These are phyloP conservation scores for Merluccius polli DNA, from an alignment of 2,797 vertebrate species.

Conservation along the genomic window DNA sequence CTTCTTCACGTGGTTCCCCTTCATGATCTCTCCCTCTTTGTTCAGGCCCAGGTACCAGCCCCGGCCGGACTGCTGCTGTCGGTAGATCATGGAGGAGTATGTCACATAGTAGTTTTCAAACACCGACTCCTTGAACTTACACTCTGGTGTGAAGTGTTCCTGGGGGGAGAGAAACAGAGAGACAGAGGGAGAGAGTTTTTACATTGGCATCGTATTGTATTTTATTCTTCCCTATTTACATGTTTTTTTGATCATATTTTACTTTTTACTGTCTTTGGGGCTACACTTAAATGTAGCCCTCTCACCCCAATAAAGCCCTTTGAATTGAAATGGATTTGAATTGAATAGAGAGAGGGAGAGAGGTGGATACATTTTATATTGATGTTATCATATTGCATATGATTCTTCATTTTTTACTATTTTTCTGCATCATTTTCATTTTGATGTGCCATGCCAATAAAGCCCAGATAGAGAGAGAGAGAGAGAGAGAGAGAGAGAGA, in stretches of 20 bases:
- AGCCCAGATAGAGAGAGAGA: neutral
- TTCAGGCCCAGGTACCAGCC: constrained; percentile 99
- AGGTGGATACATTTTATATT: neutral
- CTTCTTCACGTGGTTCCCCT: constrained; percentile 99
- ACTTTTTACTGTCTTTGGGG: neutral
- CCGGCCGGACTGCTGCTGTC: constrained; percentile 96
- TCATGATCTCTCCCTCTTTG: constrained; percentile 99
- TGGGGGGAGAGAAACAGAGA: constrained; percentile 54
- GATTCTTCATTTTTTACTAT: neutral
- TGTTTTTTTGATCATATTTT: neutral
- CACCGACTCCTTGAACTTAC: constrained; percentile 99
- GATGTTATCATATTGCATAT: neutral
- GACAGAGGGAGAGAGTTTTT: neutral
- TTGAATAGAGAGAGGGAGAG: neutral
- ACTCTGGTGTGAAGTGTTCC: constrained; percentile 99
- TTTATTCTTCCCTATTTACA: neutral
- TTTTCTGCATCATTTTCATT: neutral
- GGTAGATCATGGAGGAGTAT: constrained; percentile 98
- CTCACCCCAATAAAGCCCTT: neutral
- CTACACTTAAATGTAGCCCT: neutral
- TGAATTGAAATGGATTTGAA: neutral
- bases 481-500: neutral
- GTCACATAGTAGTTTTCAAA: constrained; percentile 99
- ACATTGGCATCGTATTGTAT: neutral
- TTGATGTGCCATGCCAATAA: no score